phyloP scores from a whole-genome alignment of 2,888 invertebrate species.

The Ophion ventricosus region DNA sequence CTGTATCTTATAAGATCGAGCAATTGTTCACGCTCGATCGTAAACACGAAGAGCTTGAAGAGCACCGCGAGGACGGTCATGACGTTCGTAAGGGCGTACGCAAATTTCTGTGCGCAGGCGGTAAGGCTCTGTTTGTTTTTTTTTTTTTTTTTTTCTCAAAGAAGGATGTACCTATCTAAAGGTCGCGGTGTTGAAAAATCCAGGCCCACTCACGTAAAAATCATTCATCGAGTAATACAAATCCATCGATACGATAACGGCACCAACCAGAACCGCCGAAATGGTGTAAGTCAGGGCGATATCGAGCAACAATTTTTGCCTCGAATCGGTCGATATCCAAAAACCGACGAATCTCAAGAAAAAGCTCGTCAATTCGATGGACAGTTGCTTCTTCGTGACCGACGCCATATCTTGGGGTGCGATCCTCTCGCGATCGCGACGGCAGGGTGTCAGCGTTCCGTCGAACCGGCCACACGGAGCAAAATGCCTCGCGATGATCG shows the following conservation, averaged over 20 bases:
- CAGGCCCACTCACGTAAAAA: constrained; percentile 65
- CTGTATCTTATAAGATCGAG: constrained; percentile 60
- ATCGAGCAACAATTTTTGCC: constrained; percentile 55
- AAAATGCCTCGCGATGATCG: constrained; percentile 39
- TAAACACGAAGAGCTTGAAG: constrained; percentile 58
- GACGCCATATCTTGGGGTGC: neutral
- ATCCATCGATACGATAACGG: constrained; percentile 53
- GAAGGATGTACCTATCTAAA: constrained; percentile 4
- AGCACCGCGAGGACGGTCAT: constrained; percentile 62
- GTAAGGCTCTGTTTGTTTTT: too few relatives aligned
- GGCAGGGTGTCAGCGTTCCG: too few relatives aligned
- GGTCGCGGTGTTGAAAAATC: neutral
- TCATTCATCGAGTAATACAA: constrained; percentile 63
- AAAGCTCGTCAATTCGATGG: constrained; percentile 61
- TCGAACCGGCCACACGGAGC: neutral
- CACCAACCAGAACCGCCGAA: constrained; percentile 42
- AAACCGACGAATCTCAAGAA: constrained; percentile 67
- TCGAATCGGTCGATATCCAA: constrained; percentile 55
- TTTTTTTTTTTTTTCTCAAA: neutral
- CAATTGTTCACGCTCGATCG: constrained; percentile 47
- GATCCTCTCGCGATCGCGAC: too few relatives aligned
- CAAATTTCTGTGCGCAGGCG: constrained; percentile 53
- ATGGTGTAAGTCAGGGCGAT: constrained; percentile 61
- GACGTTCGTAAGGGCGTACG: constrained; percentile 58
- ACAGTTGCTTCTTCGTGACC: constrained; percentile 52